Conservation (phyloP, 2,113 vertebrate genomes). For the Plotosus lineatus region DNA sequence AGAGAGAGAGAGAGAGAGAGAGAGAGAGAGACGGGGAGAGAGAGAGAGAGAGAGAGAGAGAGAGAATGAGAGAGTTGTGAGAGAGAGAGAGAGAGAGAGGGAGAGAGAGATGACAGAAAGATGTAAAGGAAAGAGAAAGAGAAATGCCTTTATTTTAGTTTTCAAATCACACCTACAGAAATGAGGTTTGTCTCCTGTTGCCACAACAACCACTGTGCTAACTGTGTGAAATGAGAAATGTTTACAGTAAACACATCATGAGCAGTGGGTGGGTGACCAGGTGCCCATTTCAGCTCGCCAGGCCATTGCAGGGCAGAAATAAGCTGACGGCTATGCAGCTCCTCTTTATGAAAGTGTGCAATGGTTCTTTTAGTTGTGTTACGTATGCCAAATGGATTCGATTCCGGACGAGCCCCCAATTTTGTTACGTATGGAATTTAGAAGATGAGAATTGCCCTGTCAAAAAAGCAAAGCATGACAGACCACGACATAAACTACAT, state of each 20-base stretch:
- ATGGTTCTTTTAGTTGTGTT: too few species aligned
- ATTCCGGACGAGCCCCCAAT: too few species aligned
- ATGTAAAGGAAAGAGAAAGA: background rate
- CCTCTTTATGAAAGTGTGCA: too few species aligned
- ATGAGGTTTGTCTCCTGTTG: constrained; percentile 52
- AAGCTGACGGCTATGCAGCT: too few species aligned
- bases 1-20: background rate
- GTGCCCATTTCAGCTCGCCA: too few species aligned
- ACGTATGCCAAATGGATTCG: too few species aligned
- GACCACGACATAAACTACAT: too few species aligned
- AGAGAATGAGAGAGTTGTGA: background rate
- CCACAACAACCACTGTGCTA: constrained; percentile 66
- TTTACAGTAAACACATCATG: constrained; percentile 63
- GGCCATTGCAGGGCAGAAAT: too few species aligned
- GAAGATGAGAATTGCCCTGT: too few species aligned
- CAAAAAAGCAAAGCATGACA: too few species aligned
- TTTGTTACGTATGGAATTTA: too few species aligned
- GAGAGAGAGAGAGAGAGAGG: background rate
- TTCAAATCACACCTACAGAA: constrained; percentile 48
- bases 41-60: background rate
- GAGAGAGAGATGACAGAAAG: background rate
- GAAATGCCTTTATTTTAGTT: constrained; percentile 54
- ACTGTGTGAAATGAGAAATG: constrained; percentile 6
- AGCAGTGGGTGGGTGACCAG: too few species aligned
- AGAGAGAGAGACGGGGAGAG: background rate